Conservation (phyloP, 1,140 invertebrate species). For the Ericerus pela region DNA sequence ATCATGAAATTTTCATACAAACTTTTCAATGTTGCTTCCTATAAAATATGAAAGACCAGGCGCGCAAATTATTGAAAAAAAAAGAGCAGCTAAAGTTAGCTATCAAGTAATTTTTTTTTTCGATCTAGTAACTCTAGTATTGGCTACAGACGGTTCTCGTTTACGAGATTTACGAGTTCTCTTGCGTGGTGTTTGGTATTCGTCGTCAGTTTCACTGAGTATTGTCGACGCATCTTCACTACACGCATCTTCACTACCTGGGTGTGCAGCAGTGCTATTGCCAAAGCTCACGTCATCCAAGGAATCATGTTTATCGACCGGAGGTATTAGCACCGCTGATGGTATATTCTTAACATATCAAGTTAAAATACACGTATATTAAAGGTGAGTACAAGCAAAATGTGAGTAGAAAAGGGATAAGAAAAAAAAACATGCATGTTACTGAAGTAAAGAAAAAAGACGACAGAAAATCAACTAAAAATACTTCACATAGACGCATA, state of each 20-base stretch:
- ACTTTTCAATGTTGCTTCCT: too few species aligned
- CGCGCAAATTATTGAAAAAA: too few species aligned
- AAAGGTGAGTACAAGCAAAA: constrained; percentile 1
- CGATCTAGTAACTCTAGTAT: neutral
- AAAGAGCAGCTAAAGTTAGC: too few species aligned
- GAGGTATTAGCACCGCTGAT: neutral
- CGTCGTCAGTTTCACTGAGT: neutral
- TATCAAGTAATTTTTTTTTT: neutral
- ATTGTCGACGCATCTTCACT: too few species aligned
- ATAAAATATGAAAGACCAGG: too few species aligned
- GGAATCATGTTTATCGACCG: neutral
- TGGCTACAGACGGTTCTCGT: neutral
- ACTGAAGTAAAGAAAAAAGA: too few species aligned
- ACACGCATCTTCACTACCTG: neutral
- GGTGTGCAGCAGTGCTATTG: neutral
- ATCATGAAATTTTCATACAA: too few species aligned
- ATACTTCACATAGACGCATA: too few species aligned
- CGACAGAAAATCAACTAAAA: too few species aligned
- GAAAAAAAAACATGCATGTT: too few species aligned
- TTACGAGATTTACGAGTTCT: neutral
- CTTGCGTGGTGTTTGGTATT: neutral
- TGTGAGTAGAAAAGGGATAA: too few species aligned
- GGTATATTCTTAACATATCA: neutral
- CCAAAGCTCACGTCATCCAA: neutral
- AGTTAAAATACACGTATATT: neutral